phyloP scores from a whole-genome alignment of 2,888 invertebrate species.

The Eumerus sabulonum region DNA sequence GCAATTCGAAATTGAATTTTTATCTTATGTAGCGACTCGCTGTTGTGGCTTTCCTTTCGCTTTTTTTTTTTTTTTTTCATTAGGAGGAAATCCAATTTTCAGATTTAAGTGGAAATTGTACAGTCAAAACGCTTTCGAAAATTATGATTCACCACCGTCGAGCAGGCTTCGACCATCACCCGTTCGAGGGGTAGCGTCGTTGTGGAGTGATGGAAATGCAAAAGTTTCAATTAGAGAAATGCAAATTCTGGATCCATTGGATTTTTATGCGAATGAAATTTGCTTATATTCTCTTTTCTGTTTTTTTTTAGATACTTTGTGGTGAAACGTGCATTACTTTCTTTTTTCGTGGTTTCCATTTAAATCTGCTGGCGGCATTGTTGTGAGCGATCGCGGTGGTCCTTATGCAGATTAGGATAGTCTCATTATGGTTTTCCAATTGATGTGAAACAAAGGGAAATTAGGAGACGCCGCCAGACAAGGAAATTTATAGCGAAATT shows the following conservation, averaged over 20 bases:
- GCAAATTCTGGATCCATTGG: slow-evolving; percentile 57
- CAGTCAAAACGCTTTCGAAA: slow-evolving; percentile 40
- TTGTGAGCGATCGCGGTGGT: not conserved
- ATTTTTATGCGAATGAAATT: slow-evolving; percentile 41
- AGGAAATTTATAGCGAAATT: not conserved
- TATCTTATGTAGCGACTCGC: slow-evolving; percentile 29
- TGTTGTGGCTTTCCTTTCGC: slow-evolving; percentile 52
- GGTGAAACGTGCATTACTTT: not conserved
- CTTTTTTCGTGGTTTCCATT: not conserved
- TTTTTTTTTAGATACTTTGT: slow-evolving; percentile 2
- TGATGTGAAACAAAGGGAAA: too few relatives aligned
- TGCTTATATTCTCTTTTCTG: too few relatives aligned
- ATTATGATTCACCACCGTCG: slow-evolving; percentile 45
- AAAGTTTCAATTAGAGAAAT: slow-evolving; percentile 65
- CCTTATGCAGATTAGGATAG: not conserved
- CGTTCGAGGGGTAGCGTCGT: too few relatives aligned
- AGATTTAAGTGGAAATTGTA: slow-evolving; percentile 61
- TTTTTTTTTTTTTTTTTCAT: slow-evolving; percentile 18
- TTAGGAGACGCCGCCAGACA: too few relatives aligned
- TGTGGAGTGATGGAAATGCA: slow-evolving; percentile 23
- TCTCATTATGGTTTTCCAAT: not conserved
- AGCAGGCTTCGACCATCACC: too few relatives aligned
- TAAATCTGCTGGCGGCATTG: not conserved
- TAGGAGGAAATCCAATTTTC: slow-evolving; percentile 49
- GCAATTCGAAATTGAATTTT: slow-evolving; percentile 62